Base-by-base conservation (phyloP, 2,888 invertebrate species). In the Nomada fucata region DNA sequence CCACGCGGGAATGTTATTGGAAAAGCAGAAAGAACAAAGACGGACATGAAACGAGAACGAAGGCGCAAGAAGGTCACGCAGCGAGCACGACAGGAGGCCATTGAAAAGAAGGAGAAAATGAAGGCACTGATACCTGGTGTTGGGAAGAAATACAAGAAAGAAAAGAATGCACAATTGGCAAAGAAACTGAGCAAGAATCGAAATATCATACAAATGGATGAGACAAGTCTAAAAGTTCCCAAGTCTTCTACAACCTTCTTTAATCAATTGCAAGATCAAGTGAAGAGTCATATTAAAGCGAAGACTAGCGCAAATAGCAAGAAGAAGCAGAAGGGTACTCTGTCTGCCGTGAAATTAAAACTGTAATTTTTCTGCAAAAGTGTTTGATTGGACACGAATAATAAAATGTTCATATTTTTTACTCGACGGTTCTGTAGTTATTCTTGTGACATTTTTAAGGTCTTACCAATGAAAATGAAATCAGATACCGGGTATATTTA, bases 1-100 rank as follows among this genome's bases (percentile, higher is more conserved):
- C 90, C 88, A n/a, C 94, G 93, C 64, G 94, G 95, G n/a, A 95
- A 95, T 64, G 70, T 95, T 75, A 95, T 95, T 85, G 97, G 97
- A 36, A 96, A 96, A 94, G 95, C 96, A 15, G 99, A 99, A 94
- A 95, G 97, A 81, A 96, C 97, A 0, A 95, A 95, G 72, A 98
- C 98, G 0, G 99, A 99, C 91, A 98, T 96, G 94, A 98, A 98
- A 87, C 96, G 98, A 67, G 97, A 97, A 87, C 95, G 98, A 77
- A 95, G 99, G 88, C 96, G 96, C 93, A 98, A 98, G 94, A 99
- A 99, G 94, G 94, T 95, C 65, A 95, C 96, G 80, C 97, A 98
- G 91, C 94, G 95, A 50, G 94, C 95, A 78, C 93, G 95, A 77
- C 92, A 96, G 92, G 91, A 94, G 90, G 92, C 93, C 36, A 81